phyloP scores from a whole-genome alignment of 2,797 vertebrate genomes.

The Danio jaintianensis region DNA sequence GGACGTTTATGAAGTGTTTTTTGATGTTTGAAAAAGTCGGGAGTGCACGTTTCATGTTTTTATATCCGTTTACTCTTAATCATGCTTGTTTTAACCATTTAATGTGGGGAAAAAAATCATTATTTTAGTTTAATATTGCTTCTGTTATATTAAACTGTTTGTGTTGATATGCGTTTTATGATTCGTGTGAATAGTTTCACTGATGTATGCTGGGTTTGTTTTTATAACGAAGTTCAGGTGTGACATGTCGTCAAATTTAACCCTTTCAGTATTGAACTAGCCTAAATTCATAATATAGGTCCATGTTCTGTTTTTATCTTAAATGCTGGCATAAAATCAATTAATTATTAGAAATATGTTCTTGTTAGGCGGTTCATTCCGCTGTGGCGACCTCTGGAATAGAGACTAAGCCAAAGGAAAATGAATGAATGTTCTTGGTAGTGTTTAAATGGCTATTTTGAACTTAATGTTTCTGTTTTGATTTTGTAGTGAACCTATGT shows the following conservation, averaged over 20 bases:
- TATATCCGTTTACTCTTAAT: too few relatives aligned
- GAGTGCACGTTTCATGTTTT: too few relatives aligned
- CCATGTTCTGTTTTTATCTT: neutral
- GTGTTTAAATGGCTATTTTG: too few relatives aligned
- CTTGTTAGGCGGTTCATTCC: neutral
- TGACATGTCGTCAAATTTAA: neutral
- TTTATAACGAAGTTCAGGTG: neutral
- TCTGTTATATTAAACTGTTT: neutral
- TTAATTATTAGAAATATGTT: neutral
- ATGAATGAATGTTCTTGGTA: too few relatives aligned
- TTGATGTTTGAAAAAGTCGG: too few relatives aligned
- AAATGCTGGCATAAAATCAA: neutral
- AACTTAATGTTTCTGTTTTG: too few relatives aligned
- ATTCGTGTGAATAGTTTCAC: neutral
- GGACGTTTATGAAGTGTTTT: conserved; percentile 7
- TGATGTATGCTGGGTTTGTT: neutral
- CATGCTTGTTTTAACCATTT: neutral
- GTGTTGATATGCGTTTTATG: neutral
- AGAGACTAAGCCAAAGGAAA: too few relatives aligned
- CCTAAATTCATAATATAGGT: neutral
- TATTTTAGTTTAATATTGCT: neutral
- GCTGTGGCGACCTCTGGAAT: too few relatives aligned
- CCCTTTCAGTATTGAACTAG: neutral
- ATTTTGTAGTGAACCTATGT: too few relatives aligned
- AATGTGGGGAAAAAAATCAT: neutral